These are phyloP conservation scores for Rhincodon typus DNA, from an alignment of 2,797 vertebrate species.

Conservation along the genomic window DNA sequence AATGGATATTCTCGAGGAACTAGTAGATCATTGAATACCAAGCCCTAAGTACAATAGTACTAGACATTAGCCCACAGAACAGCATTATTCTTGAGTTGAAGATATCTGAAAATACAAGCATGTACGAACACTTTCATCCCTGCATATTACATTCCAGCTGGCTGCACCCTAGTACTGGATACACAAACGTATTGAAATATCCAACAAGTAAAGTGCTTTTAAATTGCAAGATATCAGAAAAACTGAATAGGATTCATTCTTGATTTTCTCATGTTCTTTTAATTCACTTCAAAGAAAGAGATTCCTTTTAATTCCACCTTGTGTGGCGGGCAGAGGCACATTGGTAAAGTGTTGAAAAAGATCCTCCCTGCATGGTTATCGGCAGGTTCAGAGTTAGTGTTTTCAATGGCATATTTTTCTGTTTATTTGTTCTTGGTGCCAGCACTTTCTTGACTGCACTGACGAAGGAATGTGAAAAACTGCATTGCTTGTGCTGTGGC, in stretches of 20 bases:
- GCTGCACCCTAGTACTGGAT: not conserved
- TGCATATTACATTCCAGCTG: not conserved
- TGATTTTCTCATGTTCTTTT: not conserved
- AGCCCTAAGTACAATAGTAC: not conserved
- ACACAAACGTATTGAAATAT: not conserved
- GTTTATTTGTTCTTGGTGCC: not conserved
- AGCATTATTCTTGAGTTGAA: not conserved
- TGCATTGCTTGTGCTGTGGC: too few species aligned
- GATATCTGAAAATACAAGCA: not conserved
- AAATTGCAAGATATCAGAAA: not conserved
- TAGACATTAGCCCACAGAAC: not conserved
- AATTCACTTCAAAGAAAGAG: not conserved
- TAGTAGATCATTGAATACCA: not conserved
- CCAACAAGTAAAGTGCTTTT: not conserved
- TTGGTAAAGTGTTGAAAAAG: not conserved
- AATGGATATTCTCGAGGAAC: not conserved
- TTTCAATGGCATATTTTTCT: not conserved
- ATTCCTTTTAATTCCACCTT: not conserved
- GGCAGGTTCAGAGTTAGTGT: not conserved
- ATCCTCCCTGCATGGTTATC: not conserved
- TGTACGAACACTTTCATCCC: not conserved
- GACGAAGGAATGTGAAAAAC: too few species aligned
- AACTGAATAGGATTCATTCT: not conserved
- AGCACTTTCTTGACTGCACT: too few species aligned
- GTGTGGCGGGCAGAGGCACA: not conserved